These are phyloP conservation scores for Passer domesticus DNA, from an alignment of 2,113 vertebrate genomes.

Conservation along the genomic window DNA sequence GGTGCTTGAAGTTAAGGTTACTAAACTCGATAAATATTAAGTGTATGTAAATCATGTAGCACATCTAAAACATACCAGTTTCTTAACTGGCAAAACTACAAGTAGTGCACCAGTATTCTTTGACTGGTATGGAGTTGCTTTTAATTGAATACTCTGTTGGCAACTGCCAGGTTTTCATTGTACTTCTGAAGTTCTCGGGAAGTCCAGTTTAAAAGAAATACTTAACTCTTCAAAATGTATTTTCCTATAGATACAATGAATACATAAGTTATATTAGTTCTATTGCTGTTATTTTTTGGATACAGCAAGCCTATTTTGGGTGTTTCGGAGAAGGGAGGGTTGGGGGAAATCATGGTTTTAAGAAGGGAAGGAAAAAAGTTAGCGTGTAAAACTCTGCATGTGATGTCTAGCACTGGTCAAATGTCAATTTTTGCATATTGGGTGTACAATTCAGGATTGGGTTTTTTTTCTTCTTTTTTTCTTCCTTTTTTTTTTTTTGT, in stretches of 20 bases:
- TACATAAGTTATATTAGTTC: not conserved
- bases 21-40: not conserved
- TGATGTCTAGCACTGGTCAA: not conserved
- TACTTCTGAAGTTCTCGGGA: not conserved
- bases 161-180: not conserved
- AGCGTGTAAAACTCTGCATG: not conserved
- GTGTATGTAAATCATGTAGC: not conserved
- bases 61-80: not conserved
- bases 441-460: not conserved
- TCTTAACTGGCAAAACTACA: not conserved
- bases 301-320: not conserved
- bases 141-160: not conserved
- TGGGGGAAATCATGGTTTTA: not conserved
- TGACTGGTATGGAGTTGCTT: not conserved
- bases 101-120: not conserved
- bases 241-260: not conserved
- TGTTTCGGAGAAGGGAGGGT: not conserved
- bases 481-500: fast-evolving
- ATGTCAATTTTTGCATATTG: not conserved
- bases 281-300: not conserved
- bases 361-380: not conserved
- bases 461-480: fast-evolving
- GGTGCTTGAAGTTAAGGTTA: not conserved
- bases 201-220: not conserved
- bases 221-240: not conserved